Base-by-base conservation (phyloP, 2,797 vertebrate species). In the Streptopelia turtur region DNA sequence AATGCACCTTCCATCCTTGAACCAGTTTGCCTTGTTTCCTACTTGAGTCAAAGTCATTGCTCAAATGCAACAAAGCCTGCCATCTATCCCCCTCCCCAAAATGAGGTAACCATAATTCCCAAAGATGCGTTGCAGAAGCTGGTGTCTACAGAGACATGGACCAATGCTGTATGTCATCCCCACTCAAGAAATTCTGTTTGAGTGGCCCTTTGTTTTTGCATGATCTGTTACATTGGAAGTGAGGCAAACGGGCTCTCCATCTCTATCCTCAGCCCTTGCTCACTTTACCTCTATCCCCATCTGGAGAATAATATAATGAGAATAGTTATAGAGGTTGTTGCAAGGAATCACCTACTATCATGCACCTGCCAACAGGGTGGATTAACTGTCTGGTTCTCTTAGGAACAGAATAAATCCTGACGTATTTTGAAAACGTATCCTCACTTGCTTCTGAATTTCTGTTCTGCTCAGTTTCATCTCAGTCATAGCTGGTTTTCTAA, bases 351-450 rank as follows among this genome's bases (percentile, higher is more conserved):
- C 94, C 95, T 81, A 63, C 87, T 93, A 93, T 93, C 87, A 49
- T 43, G 81, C 93, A 95, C 89, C 95, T 97, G 96, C 96, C 92
- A 80, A 49, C 92, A 9, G 93, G 75, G 92, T 80, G 90, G 92
- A 96, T 96, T 96, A 95, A 83, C 96, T 96, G 92, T 95, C 95
- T 92, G 87, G 24, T 92, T 85, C 86, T 93, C 96, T 95, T 91
- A 94, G 61, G 76, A 93, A 56, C 41, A 61, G 89, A 95, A 95
- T 95, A 97, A 95, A 95, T 93, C 92, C 89, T 94, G 96, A 95
- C 94, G 21, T 91, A 90, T 92, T 96, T 95, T 93, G 94, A 95
- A 96, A 96, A 95, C 57, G 81, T 88, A 87, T 68, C 86, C 90
- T 92, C 71, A 57, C 94, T 95, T 89, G 53, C 88, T 81, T 90